Evolutionary conservation across 2,888 invertebrate species (phyloP).

Genomic region (Rhagium mordax): DNA sequence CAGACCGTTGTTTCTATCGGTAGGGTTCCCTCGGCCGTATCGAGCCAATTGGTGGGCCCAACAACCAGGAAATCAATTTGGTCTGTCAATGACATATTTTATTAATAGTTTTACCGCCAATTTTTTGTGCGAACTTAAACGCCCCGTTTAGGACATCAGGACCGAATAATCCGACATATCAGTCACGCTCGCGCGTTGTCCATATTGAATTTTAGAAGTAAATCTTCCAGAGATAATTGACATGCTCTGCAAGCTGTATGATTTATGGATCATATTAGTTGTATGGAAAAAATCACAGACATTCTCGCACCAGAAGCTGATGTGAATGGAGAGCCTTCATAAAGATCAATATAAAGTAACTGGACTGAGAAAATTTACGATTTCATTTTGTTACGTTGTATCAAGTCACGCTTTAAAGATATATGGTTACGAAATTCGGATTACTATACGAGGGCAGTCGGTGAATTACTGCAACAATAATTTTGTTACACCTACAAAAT

Average conservation of each 20-base stretch:
- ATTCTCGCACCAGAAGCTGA: not conserved
- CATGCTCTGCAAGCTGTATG: constrained; percentile 29
- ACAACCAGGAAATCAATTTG: constrained; percentile 11
- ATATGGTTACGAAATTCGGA: not conserved
- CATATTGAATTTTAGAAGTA: constrained; percentile 41
- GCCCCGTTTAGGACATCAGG: not conserved
- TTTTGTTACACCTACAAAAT: too few species aligned
- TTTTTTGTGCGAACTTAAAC: constrained; percentile 5
- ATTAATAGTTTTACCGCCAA: constrained; percentile 8
- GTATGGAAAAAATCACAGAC: not conserved
- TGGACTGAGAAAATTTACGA: not conserved
- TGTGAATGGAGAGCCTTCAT: not conserved
- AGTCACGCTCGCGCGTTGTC: constrained; percentile 15
- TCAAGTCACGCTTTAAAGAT: not conserved
- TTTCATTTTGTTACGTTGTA: constrained; percentile 4
- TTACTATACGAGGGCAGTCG: not conserved
- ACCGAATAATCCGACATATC: constrained; percentile 17
- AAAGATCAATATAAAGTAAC: not conserved
- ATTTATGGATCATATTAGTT: constrained; percentile 33
- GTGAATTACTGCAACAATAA: not conserved
- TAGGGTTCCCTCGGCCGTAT: not conserved
- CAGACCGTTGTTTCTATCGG: not conserved
- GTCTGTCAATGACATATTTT: constrained; percentile 17
- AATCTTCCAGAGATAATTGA: constrained; percentile 41
- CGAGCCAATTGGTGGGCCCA: not conserved